Conservation (phyloP, 2,888 invertebrate genomes). For the Calameuta filiformis region DNA sequence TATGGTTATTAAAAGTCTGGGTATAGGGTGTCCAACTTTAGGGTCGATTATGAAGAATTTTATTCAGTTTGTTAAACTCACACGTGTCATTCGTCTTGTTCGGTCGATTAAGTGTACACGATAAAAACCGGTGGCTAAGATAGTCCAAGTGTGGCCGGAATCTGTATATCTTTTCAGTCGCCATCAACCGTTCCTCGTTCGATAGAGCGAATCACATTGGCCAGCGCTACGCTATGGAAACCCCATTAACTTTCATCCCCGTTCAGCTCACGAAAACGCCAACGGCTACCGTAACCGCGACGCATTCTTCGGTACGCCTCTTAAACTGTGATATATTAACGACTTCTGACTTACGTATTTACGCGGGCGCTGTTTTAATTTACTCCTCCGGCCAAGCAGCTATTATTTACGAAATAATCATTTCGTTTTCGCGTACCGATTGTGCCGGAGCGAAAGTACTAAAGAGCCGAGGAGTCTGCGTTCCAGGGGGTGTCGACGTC, state of each 20-base stretch:
- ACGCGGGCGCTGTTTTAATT: constrained; percentile 28
- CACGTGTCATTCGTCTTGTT: neutral
- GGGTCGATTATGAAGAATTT: neutral
- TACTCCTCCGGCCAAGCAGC: constrained; percentile 25
- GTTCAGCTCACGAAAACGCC: neutral
- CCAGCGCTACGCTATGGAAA: neutral
- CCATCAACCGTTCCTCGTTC: neutral
- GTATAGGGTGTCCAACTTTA: neutral
- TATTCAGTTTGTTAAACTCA: neutral
- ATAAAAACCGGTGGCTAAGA: neutral
- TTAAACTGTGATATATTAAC: constrained; percentile 27
- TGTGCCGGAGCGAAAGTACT: constrained; percentile 22
- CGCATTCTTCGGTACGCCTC: constrained; percentile 3
- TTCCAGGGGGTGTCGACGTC: constrained; percentile 12
- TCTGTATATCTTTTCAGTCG: neutral
- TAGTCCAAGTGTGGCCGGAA: neutral
- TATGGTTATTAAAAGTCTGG: neutral
- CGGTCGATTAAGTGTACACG: neutral
- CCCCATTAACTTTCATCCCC: neutral
- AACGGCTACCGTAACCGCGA: neutral
- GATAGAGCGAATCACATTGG: neutral
- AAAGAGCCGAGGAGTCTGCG: constrained; percentile 19
- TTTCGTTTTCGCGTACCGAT: constrained; percentile 25
- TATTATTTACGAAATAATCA: constrained; percentile 31
- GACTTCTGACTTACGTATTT: constrained; percentile 25